These are phyloP conservation scores for Cebidichthys violaceus DNA, from an alignment of 2,113 vertebrate genomes.

Conservation along the genomic window DNA sequence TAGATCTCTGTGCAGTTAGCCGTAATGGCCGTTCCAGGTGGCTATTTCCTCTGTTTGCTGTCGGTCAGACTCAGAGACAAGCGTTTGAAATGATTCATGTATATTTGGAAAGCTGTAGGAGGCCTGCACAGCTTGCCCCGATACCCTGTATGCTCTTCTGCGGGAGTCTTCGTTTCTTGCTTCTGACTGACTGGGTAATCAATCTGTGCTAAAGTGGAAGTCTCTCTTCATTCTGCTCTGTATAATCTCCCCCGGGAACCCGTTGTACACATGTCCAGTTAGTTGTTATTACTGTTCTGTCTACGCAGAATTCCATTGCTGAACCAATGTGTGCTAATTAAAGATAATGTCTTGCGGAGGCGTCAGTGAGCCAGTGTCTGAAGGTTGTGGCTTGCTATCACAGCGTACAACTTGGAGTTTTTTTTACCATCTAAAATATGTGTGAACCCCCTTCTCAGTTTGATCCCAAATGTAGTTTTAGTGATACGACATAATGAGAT, in stretches of 20 bases:
- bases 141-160: neutral
- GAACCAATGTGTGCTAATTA: constrained; percentile 58
- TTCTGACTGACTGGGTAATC: constrained; percentile 56
- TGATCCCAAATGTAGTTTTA: constrained; percentile 21
- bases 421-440: constrained; percentile 38
- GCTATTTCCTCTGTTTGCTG: neutral
- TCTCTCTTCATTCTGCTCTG: constrained; percentile 32
- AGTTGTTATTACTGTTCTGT: constrained; percentile 55
- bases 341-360: constrained; percentile 49
- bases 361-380: constrained; percentile 37
- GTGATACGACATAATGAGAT: constrained; percentile 18
- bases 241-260: constrained; percentile 36
- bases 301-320: constrained; percentile 51
- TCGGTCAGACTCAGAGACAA: constrained; percentile 1
- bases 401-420: constrained; percentile 19
- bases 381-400: constrained; percentile 28
- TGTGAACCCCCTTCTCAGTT: neutral
- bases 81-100: neutral
- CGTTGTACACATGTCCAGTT: constrained; percentile 35
- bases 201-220: constrained; percentile 46
- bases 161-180: neutral
- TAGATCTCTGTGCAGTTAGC: neutral
- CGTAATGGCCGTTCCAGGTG: neutral
- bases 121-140: neutral
- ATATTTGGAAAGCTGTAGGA: constrained; percentile 7